Conservation (phyloP, 2,113 vertebrate species). For the Hydrochoerus hydrochaeris region DNA sequence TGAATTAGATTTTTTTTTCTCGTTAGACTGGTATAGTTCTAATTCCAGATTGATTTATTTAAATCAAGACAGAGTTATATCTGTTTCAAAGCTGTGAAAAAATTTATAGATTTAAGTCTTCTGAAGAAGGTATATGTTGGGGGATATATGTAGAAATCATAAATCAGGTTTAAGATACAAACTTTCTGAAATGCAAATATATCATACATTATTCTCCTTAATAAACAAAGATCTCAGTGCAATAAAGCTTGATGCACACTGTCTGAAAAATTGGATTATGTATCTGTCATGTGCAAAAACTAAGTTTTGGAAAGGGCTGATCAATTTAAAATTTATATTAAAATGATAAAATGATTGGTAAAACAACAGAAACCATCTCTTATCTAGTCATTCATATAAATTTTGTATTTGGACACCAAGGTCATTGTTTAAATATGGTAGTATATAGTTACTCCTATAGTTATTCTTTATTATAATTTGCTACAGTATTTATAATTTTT, state of each 20-base stretch:
- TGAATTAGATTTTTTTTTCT: conserved; percentile 55
- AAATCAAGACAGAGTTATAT: conserved; percentile 65
- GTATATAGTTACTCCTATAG: neutral
- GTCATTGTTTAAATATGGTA: neutral
- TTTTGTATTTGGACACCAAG: neutral
- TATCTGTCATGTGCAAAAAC: neutral
- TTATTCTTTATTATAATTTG: neutral
- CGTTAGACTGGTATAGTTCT: conserved; percentile 49
- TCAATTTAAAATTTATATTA: conserved; percentile 4
- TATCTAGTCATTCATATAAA: neutral
- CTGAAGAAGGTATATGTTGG: conserved; percentile 64
- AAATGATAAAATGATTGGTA: neutral
- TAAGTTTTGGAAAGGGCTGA: neutral
- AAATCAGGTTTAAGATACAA: conserved; percentile 53
- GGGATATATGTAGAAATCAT: conserved; percentile 59
- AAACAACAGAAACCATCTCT: neutral
- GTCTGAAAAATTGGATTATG: neutral
- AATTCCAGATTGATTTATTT: conserved; percentile 67
- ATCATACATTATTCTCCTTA: conserved; percentile 60
- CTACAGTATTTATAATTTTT: neutral
- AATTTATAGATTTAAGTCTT: conserved; percentile 57
- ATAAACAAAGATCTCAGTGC: conserved; percentile 49
- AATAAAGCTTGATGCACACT: neutral
- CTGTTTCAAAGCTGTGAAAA: conserved; percentile 72
- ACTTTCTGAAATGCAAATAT: conserved; percentile 59